Evolutionary conservation across 2,888 invertebrate genomes (phyloP).

Genomic region (Archaeoteleia sp.): DNA sequence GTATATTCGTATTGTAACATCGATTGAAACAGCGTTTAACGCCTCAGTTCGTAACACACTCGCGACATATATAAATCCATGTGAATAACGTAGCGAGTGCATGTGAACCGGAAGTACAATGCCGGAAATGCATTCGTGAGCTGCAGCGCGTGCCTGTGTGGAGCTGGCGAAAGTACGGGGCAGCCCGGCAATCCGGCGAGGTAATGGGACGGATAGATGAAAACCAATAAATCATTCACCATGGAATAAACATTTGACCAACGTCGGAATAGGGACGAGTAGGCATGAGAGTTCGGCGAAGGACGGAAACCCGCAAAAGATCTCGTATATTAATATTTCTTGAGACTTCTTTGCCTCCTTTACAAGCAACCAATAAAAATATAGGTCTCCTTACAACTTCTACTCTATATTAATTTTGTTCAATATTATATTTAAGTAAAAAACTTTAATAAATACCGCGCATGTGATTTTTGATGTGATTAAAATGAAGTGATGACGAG

Average conservation of each 20-base stretch:
- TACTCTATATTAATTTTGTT: too few relatives aligned
- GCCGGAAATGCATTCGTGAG: slow-evolving; percentile 53
- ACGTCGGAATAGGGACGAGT: too few relatives aligned
- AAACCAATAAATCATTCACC: slow-evolving; percentile 56
- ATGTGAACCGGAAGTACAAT: slow-evolving; percentile 52
- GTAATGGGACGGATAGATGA: slow-evolving; percentile 57
- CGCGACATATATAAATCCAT: slow-evolving; percentile 52
- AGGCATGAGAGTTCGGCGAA: too few relatives aligned
- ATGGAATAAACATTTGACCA: slow-evolving; percentile 48
- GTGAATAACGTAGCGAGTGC: slow-evolving; percentile 45
- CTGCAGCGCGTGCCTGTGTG: slow-evolving; percentile 42
- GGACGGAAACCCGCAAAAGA: too few relatives aligned
- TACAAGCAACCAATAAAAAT: too few relatives aligned
- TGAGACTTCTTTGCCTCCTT: too few relatives aligned
- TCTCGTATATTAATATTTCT: too few relatives aligned
- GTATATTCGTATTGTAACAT: slow-evolving; percentile 41
- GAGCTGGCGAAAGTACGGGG: slow-evolving; percentile 40
- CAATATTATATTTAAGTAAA: too few relatives aligned
- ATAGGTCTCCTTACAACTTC: too few relatives aligned
- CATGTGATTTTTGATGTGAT: too few relatives aligned
- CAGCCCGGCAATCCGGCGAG: slow-evolving; percentile 52
- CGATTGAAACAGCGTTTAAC: slow-evolving; percentile 52
- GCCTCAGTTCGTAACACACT: slow-evolving; percentile 48
- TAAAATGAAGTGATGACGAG: too few relatives aligned
- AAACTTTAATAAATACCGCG: too few relatives aligned